Evolutionary conservation across 2,797 vertebrate species (phyloP).

Genomic region (Brachyalestes nurse): DNA sequence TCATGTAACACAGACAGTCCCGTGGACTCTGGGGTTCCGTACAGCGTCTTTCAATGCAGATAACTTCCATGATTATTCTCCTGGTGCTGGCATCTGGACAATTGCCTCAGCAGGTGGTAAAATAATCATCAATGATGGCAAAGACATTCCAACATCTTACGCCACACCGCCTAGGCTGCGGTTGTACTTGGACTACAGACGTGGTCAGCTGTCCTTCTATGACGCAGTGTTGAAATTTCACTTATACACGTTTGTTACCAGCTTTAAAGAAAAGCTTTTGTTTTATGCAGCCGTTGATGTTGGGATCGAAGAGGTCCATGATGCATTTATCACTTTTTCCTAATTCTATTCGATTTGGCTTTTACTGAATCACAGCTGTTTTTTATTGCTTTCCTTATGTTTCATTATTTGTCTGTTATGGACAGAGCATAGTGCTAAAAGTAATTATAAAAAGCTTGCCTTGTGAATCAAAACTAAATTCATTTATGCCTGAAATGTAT

Average conservation of each 20-base stretch:
- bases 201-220: constrained; percentile 40
- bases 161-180: neutral
- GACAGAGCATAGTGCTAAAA: too few species aligned
- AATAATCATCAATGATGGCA: constrained; percentile 32
- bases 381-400: neutral
- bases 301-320: neutral
- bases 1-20: constrained; percentile 1
- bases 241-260: constrained; percentile 12
- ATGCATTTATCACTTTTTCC: neutral
- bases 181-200: constrained; percentile 28
- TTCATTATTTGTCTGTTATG: neutral
- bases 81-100: constrained; percentile 32
- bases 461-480: too few species aligned
- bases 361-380: neutral
- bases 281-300: constrained; percentile 21
- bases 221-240: constrained; percentile 1
- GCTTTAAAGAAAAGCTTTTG: constrained; percentile 24
- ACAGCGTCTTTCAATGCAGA: constrained; percentile 31
- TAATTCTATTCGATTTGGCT: neutral
- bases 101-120: constrained; percentile 12
- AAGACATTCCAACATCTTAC: neutral
- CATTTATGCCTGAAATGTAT: too few species aligned
- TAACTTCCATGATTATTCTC: constrained; percentile 7
- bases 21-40: constrained; percentile 27
- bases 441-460: too few species aligned